Evolutionary conservation across 2,888 invertebrate genomes (phyloP), one percentile per base, ranked within the genome.

Genomic region (Napeogenes inachia): DNA sequence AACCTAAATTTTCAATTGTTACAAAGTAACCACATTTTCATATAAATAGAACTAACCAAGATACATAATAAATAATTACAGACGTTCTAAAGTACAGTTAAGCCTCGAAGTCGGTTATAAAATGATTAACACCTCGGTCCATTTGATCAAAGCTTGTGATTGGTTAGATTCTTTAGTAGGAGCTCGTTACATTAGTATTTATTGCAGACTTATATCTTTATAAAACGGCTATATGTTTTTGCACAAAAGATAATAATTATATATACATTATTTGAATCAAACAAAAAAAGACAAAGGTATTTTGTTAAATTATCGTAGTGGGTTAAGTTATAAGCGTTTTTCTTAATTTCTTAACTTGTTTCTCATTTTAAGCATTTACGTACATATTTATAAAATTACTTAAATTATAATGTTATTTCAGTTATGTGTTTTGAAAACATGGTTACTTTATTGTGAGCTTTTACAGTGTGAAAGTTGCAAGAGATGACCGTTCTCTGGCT

Each of bases 61-160:
- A 50, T 30, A 30, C 30, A 30, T 30, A 50, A 50, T 50, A 50
- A 50, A 50, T 50, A 50, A 50, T 50, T 50, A 50, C 50, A 50
- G 50, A 50, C 30, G 50, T 42, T 59, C 60, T 57, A 30, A 54
- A 66, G 70, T 68, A 68, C 70, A 68, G 70, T 70, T 68, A 70
- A 60, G 54, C 65, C 58, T 59, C 33, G 60, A 63, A 57, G 62
- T 54, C 61, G 61, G 67, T 71, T 69, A 75, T 74, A 72, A 77
- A 81, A 79, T 81, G 75, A 83, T 83, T 81, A 83, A 83, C 81
- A 78, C 81, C 75, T 62, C 61, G 73, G 75, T 77, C 72, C 78
- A 75, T 75, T 79, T 77, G 82, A 82, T 82, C 79, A 69, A 67
- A 74, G 68, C 70, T 69, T 67, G 65, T 70, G 76, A 78, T 77